These are phyloP conservation scores for Monochamus saltuarius DNA, from an alignment of 1,140 invertebrate genomes.

Conservation along the genomic window DNA sequence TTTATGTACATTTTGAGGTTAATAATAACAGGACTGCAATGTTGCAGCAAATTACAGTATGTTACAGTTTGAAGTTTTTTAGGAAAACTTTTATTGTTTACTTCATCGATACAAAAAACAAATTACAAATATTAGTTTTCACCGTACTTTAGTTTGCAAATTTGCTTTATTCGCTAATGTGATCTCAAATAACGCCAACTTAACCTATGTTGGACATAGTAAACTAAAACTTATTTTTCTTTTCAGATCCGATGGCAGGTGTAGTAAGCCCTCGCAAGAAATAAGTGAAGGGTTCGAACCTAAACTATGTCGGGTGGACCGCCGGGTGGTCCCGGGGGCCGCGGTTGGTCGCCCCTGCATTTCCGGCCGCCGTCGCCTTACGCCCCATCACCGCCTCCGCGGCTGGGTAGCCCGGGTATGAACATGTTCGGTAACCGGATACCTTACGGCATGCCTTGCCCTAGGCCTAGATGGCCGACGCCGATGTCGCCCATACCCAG, in stretches of 20 bases:
- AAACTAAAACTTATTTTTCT: conserved; percentile 4
- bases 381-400: conserved; percentile 63
- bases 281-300: conserved; percentile 39
- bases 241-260: conserved; percentile 33
- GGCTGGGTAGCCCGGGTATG: conserved; percentile 53
- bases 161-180: no score
- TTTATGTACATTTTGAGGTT: no score
- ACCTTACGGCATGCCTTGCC: conserved; percentile 57
- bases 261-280: conserved; percentile 18
- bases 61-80: no score
- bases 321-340: conserved; percentile 48
- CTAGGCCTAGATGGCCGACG: conserved; percentile 63
- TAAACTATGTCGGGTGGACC: conserved; percentile 15
- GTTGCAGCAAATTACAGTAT: no score
- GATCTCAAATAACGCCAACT: not conserved
- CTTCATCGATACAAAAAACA: no score
- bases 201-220: not conserved
- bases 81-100: no score
- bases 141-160: no score
- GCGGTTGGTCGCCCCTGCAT: conserved; percentile 52
- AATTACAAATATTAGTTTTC: no score
- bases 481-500: conserved; percentile 57
- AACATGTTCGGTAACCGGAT: conserved; percentile 51
- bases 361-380: conserved; percentile 66
- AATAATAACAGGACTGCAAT: no score